Evolutionary conservation across 2,888 invertebrate genomes (phyloP).

Genomic region (Aproaerema taeniolella): DNA sequence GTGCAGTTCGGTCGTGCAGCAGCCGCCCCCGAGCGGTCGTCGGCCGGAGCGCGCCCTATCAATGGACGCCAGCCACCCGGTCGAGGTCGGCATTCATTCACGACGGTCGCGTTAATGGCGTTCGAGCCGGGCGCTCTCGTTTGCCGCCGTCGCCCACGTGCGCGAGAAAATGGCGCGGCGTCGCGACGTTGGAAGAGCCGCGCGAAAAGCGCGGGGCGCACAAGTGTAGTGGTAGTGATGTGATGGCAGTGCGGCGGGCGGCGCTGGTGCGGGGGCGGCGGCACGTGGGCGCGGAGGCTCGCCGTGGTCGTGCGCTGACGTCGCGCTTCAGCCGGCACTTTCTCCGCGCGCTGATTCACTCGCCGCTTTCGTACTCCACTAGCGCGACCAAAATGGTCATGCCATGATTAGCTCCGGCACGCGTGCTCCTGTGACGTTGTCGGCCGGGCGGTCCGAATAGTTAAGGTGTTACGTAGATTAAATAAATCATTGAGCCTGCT

Average conservation of each 20-base stretch:
- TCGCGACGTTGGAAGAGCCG: constrained; percentile 67
- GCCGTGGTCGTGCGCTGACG: constrained; percentile 34
- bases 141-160: constrained; percentile 67
- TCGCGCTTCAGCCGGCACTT: constrained; percentile 31
- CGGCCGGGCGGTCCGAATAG: constrained; percentile 48
- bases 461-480: constrained; percentile 55
- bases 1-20: constrained; percentile 65
- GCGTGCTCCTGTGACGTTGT: constrained; percentile 67
- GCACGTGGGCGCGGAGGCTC: constrained; percentile 47
- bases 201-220: constrained; percentile 70
- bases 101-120: constrained; percentile 72
- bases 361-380: constrained; percentile 48
- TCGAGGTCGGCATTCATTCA: constrained; percentile 74
- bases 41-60: constrained; percentile 68
- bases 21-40: constrained; percentile 68
- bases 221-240: constrained; percentile 62
- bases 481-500: constrained; percentile 57
- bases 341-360: constrained; percentile 57
- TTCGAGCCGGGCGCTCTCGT: constrained; percentile 60
- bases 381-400: constrained; percentile 65
- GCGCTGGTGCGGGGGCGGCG: constrained; percentile 38
- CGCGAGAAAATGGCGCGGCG: constrained; percentile 75
- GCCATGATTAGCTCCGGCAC: constrained; percentile 68
- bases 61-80: constrained; percentile 67
- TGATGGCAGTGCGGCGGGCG: constrained; percentile 46